Percentiles rank a stretch among this genome's conserved stretches.
Evolutionary conservation across 2,888 invertebrate genomes (phyloP).

Genomic region (Apotomis capreana): DNA sequence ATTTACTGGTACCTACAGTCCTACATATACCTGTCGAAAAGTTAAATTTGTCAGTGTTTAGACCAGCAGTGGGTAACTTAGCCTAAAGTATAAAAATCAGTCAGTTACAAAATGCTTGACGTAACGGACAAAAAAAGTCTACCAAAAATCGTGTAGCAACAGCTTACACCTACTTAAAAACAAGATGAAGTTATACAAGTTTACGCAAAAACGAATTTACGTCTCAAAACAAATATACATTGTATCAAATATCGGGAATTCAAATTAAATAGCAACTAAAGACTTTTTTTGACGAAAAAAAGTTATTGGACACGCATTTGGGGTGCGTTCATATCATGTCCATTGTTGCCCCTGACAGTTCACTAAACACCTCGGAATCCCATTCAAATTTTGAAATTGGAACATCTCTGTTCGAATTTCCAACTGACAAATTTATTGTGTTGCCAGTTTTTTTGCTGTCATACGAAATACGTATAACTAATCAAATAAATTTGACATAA

Average conservation of each 20-base stretch:
- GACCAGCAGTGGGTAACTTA: too few relatives aligned
- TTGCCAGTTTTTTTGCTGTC: slow-evolving; percentile 26
- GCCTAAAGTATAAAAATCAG: too few relatives aligned
- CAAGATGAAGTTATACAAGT: not conserved
- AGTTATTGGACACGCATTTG: slow-evolving; percentile 68
- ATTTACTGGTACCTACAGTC: too few relatives aligned
- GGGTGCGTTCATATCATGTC: slow-evolving; percentile 55
- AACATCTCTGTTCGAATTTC: slow-evolving; percentile 64
- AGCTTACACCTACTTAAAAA: not conserved
- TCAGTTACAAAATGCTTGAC: too few relatives aligned
- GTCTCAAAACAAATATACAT: slow-evolving; percentile 26
- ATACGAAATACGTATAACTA: slow-evolving; percentile 26
- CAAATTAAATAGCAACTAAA: slow-evolving; percentile 41
- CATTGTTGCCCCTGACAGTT: slow-evolving; percentile 71
- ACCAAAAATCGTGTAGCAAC: too few relatives aligned
- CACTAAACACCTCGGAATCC: slow-evolving; percentile 61
- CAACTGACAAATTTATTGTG: slow-evolving; percentile 42
- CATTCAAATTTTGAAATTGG: slow-evolving; percentile 61
- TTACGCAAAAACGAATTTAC: slow-evolving; percentile 1
- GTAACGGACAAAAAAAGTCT: too few relatives aligned
- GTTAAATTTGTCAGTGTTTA: too few relatives aligned
- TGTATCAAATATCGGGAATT: slow-evolving; percentile 31
- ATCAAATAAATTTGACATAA: slow-evolving; percentile 28
- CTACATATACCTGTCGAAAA: too few relatives aligned
- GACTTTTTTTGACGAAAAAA: slow-evolving; percentile 52